Conservation (phyloP, 2,797 vertebrate genomes). For the Borostomias antarcticus region DNA sequence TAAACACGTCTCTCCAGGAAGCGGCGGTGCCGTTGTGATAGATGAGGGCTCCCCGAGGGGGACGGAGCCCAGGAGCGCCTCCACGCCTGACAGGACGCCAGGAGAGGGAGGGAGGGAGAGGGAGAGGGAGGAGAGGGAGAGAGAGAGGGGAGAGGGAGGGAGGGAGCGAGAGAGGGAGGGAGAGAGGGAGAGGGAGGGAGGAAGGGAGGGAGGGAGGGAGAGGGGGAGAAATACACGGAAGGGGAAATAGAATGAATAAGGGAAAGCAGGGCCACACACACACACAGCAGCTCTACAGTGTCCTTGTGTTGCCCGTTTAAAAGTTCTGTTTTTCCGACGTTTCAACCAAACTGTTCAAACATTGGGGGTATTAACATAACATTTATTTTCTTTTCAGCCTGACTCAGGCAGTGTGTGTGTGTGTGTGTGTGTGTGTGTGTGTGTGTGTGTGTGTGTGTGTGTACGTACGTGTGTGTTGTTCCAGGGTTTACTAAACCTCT, state of each 20-base stretch:
- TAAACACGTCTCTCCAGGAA: slow-evolving; percentile 70
- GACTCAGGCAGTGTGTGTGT: neutral
- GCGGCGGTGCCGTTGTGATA: slow-evolving; percentile 61
- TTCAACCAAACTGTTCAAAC: neutral
- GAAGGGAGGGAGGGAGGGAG: neutral
- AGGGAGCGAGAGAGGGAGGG: neutral
- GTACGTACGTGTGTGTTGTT: too few species aligned
- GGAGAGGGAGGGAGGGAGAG: slow-evolving; percentile 14
- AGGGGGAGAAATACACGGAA: too few species aligned
- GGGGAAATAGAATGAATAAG: too few species aligned
- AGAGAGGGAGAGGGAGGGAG: neutral
- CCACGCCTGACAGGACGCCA: slow-evolving; percentile 40
- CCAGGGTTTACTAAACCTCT: neutral
- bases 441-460: too few species aligned
- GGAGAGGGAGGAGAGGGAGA: slow-evolving; percentile 14
- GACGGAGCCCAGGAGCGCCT: slow-evolving; percentile 49
- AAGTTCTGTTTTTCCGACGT: too few species aligned
- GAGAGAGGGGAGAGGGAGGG: slow-evolving; percentile 3
- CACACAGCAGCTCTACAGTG: neutral
- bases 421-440: too few species aligned
- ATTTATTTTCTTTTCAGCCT: neutral
- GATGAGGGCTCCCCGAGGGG: slow-evolving; percentile 65
- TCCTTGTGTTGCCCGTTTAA: neutral
- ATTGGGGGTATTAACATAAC: neutral
- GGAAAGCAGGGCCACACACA: neutral